Evolutionary conservation across 2,888 invertebrate species (phyloP).

Genomic region (Dioctria linearis): DNA sequence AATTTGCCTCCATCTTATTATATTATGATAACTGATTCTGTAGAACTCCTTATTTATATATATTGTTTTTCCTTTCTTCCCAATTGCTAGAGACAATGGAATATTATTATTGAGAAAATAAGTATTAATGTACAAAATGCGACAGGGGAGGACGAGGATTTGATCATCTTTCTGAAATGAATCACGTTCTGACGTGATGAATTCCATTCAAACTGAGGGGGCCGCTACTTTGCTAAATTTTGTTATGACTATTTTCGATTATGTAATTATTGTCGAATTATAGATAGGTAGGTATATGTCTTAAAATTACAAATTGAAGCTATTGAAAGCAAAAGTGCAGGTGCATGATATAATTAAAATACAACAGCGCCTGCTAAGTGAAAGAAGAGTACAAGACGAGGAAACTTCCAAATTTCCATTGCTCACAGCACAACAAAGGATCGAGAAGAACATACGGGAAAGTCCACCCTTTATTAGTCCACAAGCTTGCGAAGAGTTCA

Average conservation of each 20-base stretch:
- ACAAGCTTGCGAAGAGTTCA: conserved; percentile 13
- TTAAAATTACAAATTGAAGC: not conserved
- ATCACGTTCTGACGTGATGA: not conserved
- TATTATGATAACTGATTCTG: too few species aligned
- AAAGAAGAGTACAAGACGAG: not conserved
- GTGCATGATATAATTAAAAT: not conserved
- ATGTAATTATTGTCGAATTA: not conserved
- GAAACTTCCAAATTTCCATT: not conserved
- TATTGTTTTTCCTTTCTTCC: too few species aligned
- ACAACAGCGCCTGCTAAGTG: not conserved
- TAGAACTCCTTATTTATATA: too few species aligned
- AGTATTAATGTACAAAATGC: too few species aligned
- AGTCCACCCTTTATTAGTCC: not conserved
- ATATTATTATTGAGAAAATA: too few species aligned
- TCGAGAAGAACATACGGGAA: not conserved
- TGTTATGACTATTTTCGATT: not conserved
- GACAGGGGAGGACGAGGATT: not conserved
- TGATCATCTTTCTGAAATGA: not conserved
- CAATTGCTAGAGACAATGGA: not conserved
- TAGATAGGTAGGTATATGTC: not conserved
- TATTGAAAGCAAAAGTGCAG: not conserved
- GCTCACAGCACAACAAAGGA: not conserved
- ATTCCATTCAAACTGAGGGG: not conserved
- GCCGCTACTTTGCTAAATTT: not conserved
- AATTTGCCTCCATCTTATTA: too few species aligned